Evolutionary conservation across 2,888 invertebrate species (phyloP).

Genomic region (Philaethria dido): DNA sequence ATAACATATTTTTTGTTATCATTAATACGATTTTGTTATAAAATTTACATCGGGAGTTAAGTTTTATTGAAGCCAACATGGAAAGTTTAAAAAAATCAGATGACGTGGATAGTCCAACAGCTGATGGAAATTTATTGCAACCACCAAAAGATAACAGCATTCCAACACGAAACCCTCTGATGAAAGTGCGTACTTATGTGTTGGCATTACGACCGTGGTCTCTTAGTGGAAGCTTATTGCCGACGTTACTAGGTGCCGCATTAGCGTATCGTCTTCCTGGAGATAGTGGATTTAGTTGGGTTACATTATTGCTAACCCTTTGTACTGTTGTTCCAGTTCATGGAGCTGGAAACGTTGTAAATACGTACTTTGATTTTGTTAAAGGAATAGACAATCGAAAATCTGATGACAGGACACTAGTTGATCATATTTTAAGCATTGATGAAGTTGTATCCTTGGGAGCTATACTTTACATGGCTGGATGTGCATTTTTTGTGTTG

Average conservation of each 20-base stretch:
- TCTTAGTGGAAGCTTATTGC: conserved; percentile 94
- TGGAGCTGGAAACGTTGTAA: conserved; percentile 98
- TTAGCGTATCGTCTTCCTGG: conserved; percentile 93
- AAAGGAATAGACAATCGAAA: conserved; percentile 97
- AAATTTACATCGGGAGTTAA: conserved; percentile 13
- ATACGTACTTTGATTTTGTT: conserved; percentile 97
- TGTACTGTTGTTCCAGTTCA: conserved; percentile 96
- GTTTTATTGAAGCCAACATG: conserved; percentile 41
- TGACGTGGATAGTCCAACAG: conserved; percentile 65
- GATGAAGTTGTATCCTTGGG: conserved; percentile 94
- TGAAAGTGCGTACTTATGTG: conserved; percentile 95
- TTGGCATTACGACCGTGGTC: conserved; percentile 97
- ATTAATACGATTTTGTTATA: conserved; percentile 13
- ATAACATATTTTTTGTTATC: conserved; percentile 11
- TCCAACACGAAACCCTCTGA: conserved; percentile 83
- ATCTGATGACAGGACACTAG: conserved; percentile 96
- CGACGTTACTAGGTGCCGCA: conserved; percentile 94
- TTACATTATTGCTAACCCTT: conserved; percentile 91
- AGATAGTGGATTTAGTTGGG: conserved; percentile 89
- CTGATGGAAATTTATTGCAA: conserved; percentile 75
- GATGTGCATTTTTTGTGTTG: conserved; percentile 92
- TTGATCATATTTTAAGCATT: conserved; percentile 92
- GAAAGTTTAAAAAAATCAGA: conserved; percentile 55
- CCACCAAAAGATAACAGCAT: conserved; percentile 70
- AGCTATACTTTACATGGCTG: conserved; percentile 93